phyloP scores from a whole-genome alignment of 1,140 invertebrate species.

The Panulirus ornatus region DNA sequence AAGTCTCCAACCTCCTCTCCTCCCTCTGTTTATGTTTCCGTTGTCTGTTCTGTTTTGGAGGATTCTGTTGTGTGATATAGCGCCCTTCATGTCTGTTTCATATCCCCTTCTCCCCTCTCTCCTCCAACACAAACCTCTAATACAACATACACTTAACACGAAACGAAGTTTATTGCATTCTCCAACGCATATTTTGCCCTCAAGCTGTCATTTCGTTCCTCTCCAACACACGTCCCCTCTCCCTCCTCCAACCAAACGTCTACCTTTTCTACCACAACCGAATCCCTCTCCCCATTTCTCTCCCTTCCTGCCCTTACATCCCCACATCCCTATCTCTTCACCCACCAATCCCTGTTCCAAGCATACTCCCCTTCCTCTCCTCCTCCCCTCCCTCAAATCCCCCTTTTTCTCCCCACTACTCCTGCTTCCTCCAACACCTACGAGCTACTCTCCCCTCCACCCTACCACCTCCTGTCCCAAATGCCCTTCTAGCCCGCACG shows the following conservation, averaged over 20 bases:
- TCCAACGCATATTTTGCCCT: no score
- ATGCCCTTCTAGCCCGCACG: constrained; percentile 39
- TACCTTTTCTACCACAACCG: background rate
- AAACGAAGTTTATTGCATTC: no score
- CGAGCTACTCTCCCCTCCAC: constrained; percentile 19
- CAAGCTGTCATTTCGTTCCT: no score
- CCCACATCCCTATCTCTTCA: background rate
- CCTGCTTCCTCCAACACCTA: no score
- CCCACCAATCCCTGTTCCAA: background rate
- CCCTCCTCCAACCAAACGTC: background rate
- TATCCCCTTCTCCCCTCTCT: background rate
- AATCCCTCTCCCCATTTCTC: background rate
- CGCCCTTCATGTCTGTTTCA: background rate
- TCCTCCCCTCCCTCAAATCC: background rate
- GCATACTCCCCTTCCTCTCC: background rate
- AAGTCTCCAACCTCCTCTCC: background rate
- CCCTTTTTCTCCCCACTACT: background rate
- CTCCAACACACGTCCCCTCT: no score
- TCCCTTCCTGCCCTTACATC: background rate
- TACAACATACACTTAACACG: no score
- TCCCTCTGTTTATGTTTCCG: background rate
- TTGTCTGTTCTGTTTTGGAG: background rate
- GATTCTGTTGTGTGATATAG: no score
- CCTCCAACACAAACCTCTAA: no score
- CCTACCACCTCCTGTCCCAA: background rate